Evolutionary conservation across 2,113 vertebrate genomes (phyloP).

Genomic region (Trematomus loennbergii): DNA sequence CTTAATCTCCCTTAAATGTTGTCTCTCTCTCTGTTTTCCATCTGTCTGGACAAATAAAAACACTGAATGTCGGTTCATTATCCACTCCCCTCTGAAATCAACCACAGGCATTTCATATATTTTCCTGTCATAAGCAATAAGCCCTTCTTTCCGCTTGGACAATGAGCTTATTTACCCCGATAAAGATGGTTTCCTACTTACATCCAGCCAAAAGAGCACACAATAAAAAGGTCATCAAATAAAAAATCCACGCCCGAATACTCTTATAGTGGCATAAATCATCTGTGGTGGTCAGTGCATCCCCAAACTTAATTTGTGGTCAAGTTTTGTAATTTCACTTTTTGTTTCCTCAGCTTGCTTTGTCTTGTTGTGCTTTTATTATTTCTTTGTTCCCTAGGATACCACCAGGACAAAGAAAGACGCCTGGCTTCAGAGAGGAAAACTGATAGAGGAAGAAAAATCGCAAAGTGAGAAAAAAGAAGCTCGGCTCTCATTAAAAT

Average conservation of each 20-base stretch:
- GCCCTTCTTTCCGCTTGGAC: slow-evolving; percentile 11
- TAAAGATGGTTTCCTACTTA: slow-evolving; percentile 39
- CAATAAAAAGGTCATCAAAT: slow-evolving; percentile 24
- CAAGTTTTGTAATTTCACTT: slow-evolving; percentile 26
- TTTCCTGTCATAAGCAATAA: slow-evolving; percentile 35
- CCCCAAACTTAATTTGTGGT: slow-evolving; percentile 29
- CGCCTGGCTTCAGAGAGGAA: not conserved
- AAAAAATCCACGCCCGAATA: slow-evolving; percentile 4
- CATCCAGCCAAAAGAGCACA: not conserved
- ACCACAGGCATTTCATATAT: slow-evolving; percentile 56
- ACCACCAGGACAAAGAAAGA: not conserved
- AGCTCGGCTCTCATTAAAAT: not conserved
- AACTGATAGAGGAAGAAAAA: not conserved
- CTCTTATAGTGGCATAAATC: not conserved
- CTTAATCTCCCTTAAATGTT: slow-evolving; percentile 9
- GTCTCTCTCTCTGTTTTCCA: slow-evolving; percentile 31
- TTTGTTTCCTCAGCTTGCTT: slow-evolving; percentile 15
- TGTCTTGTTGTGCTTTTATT: slow-evolving; percentile 12
- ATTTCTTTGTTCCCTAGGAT: slow-evolving; percentile 8
- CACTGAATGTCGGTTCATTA: slow-evolving; percentile 21
- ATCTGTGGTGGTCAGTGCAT: slow-evolving; percentile 15
- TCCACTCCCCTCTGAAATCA: slow-evolving; percentile 22
- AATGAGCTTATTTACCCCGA: slow-evolving; percentile 31
- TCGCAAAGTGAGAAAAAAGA: not conserved
- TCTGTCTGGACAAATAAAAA: slow-evolving; percentile 38